These are phyloP conservation scores for Cydia fagiglandana DNA, from an alignment of 1,140 invertebrate genomes.

Conservation along the genomic window DNA sequence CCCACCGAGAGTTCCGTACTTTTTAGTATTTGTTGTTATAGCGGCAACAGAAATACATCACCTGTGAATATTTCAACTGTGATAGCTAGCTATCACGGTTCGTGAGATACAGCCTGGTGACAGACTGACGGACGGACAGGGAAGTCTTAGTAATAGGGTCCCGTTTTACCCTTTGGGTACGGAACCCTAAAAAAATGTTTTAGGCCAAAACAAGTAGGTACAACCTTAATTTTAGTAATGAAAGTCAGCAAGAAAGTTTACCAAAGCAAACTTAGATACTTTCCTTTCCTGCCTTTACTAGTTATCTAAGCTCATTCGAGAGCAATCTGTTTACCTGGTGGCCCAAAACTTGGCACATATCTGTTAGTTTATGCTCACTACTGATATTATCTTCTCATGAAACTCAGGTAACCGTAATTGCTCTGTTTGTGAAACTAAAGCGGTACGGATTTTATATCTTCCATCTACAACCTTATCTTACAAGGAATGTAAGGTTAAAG, in stretches of 20 bases:
- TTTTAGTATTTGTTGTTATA: no score
- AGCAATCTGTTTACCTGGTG: background rate
- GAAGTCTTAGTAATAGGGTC: no score
- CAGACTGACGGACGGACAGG: no score
- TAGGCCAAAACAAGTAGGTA: background rate
- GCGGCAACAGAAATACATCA: no score
- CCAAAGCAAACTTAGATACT: background rate
- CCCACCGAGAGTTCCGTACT: no score
- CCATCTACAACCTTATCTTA: background rate
- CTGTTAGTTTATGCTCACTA: background rate
- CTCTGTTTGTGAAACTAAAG: background rate
- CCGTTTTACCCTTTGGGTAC: no score
- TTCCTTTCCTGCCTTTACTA: background rate
- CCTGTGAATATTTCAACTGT: no score
- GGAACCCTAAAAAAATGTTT: no score
- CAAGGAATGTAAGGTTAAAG: no score
- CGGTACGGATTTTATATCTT: background rate
- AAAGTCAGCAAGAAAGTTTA: background rate
- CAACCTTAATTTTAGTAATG: background rate
- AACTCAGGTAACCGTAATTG: background rate
- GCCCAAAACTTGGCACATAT: constrained; percentile 4
- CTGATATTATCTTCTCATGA: background rate
- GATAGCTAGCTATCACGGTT: no score
- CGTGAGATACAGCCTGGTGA: no score
- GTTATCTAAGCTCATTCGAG: constrained; percentile 1